phyloP scores from a whole-genome alignment of 1,140 invertebrate species.

The Hylyphantes graminicola region DNA sequence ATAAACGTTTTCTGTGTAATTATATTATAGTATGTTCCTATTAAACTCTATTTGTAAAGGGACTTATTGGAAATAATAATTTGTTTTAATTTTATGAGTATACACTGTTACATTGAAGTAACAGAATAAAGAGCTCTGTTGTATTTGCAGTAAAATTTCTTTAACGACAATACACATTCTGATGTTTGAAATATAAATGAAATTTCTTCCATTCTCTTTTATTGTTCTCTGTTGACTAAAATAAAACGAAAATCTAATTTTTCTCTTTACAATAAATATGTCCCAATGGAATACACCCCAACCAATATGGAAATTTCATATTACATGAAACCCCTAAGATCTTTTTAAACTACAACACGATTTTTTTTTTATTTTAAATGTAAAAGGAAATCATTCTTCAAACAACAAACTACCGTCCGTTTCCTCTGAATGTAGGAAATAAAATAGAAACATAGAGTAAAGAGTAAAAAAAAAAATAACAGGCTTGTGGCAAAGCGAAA shows the following conservation, averaged over 20 bases:
- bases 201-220: no score
- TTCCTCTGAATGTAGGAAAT: conserved; percentile 9
- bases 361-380: conserved; percentile 2
- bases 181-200: no score
- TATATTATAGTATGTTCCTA: no score
- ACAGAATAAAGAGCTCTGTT: no score
- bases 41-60: no score
- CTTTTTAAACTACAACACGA: neutral
- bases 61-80: no score
- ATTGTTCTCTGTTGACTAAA: neutral
- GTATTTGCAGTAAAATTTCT: no score
- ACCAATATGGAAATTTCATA: conserved; percentile 40
- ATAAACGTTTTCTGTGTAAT: no score
- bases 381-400: conserved; percentile 24
- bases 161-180: no score
- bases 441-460: conserved; percentile 12
- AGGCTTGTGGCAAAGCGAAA: conserved; percentile 31
- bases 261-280: neutral
- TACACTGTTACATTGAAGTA: no score
- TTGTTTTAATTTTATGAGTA: no score
- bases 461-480: conserved; percentile 16
- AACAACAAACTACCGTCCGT: conserved; percentile 8
- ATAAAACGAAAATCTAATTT: neutral
- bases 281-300: neutral
- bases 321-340: conserved; percentile 25